Percentiles rank a stretch among this genome's conserved stretches.
These are phyloP conservation scores for Thalassoma bifasciatum DNA, from an alignment of 2,113 vertebrate genomes.

Conservation along the genomic window DNA sequence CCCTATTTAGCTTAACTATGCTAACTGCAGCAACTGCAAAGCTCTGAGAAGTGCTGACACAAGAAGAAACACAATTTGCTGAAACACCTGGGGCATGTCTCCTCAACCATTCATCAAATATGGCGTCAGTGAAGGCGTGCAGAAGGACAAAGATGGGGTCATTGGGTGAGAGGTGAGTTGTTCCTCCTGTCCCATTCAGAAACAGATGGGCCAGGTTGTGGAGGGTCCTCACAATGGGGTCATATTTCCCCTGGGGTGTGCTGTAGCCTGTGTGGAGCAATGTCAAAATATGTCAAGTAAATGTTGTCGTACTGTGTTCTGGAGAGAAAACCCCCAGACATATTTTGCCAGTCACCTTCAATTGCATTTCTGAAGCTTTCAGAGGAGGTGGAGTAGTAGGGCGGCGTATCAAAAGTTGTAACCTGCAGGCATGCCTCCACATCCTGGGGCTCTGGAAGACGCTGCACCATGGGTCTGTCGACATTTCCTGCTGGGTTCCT, in stretches of 20 bases:
- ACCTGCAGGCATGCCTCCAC: conserved; percentile 92
- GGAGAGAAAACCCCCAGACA: not conserved
- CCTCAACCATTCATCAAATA: conserved; percentile 97
- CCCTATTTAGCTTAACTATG: too few relatives aligned
- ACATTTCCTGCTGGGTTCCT: conserved; percentile 95
- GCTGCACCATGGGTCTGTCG: conserved; percentile 94
- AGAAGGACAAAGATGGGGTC: conserved; percentile 97
- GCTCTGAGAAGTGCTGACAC: too few relatives aligned
- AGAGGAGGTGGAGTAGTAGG: conserved; percentile 95
- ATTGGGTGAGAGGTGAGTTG: conserved; percentile 96
- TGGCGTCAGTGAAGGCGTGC: conserved; percentile 95
- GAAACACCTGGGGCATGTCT: conserved; percentile 88
- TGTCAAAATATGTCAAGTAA: not conserved
- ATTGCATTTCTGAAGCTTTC: conserved; percentile 96
- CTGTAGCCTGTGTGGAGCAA: conserved; percentile 89
- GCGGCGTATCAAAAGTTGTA: conserved; percentile 91
- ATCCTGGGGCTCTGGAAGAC: conserved; percentile 92
- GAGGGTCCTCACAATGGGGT: conserved; percentile 92
- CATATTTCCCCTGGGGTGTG: conserved; percentile 91
- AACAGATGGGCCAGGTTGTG: conserved; percentile 98
- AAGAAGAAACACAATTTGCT: not conserved
- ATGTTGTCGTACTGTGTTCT: not conserved
- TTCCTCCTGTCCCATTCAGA: conserved; percentile 96
- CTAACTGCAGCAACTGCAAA: too few relatives aligned
- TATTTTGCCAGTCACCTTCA: conserved; percentile 82